phyloP scores from a whole-genome alignment of 2,797 vertebrate genomes.

The Naso thynnoides region DNA sequence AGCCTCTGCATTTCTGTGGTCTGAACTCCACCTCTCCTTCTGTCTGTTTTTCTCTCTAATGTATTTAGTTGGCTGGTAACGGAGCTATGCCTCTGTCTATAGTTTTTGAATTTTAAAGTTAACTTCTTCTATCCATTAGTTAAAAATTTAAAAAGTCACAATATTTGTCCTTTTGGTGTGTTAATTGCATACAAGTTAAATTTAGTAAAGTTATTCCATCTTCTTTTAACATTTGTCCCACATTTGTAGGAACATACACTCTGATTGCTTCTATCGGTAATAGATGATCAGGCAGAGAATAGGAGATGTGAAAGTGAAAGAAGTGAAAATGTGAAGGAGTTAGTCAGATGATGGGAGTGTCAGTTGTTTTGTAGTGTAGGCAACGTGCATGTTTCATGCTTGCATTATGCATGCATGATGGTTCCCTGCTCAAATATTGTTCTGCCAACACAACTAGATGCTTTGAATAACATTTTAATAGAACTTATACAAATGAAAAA shows the following conservation, averaged over 20 bases:
- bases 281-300: not conserved
- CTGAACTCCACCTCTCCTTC: constrained; percentile 56
- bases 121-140: not conserved
- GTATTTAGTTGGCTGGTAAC: constrained; percentile 34
- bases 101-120: constrained; percentile 9
- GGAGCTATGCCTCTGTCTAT: constrained; percentile 27
- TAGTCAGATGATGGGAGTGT: not conserved
- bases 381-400: not conserved
- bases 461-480: not conserved
- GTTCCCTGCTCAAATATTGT: not conserved
- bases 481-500: not conserved
- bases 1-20: constrained; percentile 79
- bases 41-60: constrained; percentile 30
- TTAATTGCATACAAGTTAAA: not conserved
- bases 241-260: not conserved
- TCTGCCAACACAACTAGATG: too few species aligned
- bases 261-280: not conserved
- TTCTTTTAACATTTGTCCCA: not conserved
- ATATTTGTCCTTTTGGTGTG: not conserved
- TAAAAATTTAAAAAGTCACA: not conserved
- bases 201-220: not conserved
- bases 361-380: not conserved
- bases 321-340: not conserved
- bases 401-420: not conserved
- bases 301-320: not conserved